A percentile compares a stretch with the other conserved stretches of the same genome.
phyloP scores from a whole-genome alignment of 2,113 vertebrate genomes.

The Scolopax mira region DNA sequence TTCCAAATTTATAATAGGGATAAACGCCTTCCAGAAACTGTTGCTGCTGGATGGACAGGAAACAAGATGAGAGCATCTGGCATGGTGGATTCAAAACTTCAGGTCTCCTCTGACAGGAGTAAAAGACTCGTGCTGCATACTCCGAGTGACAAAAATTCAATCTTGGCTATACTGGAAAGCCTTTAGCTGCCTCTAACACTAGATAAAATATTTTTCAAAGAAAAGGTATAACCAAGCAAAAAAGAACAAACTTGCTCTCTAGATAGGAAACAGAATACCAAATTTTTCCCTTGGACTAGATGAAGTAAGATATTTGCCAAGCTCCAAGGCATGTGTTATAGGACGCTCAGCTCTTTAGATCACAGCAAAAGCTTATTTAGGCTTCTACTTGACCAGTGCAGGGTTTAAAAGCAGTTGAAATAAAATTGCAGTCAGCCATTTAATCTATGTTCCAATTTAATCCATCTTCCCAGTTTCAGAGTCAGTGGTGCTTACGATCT shows the following conservation, averaged over 20 bases:
- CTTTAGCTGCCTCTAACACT: neutral
- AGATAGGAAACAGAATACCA: neutral
- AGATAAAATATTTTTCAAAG: neutral
- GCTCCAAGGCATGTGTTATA: neutral
- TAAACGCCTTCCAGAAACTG: neutral
- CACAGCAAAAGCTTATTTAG: neutral
- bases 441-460: conserved; percentile 51
- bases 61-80: neutral
- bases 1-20: neutral
- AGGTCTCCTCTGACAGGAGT: fast-evolving
- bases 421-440: conserved; percentile 35
- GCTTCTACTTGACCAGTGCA: neutral
- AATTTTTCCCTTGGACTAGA: neutral
- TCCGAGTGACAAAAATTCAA: neutral
- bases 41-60: neutral
- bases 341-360: neutral
- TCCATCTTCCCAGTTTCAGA: conserved; percentile 23
- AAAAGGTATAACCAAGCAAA: neutral
- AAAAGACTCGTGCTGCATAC: neutral
- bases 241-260: neutral
- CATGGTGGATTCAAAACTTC: neutral
- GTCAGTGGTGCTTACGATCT: conserved; percentile 19
- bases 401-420: conserved; percentile 30
- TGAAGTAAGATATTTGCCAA: neutral
- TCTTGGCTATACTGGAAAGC: neutral